A percentile compares a stretch with the other conserved stretches of the same genome.
Conservation (phyloP, 2,797 vertebrate genomes). For the Syngnathus rostellatus region DNA sequence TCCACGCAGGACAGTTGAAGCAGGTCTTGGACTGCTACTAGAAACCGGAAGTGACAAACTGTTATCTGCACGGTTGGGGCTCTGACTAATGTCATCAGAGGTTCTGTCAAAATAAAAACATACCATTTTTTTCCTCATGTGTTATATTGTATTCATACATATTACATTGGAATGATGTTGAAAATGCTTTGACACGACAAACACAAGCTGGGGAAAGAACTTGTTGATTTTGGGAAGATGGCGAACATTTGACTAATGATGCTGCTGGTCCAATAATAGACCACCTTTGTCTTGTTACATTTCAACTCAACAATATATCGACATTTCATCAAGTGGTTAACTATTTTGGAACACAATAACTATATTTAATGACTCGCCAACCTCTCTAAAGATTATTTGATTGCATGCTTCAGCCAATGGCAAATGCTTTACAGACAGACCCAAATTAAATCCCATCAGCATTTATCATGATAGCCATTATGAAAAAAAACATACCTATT, state of each 20-base stretch:
- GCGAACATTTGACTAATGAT: neutral
- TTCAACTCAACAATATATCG: neutral
- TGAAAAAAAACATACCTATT: conserved; percentile 70
- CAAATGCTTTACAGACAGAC: neutral
- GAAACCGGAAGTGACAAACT: conserved; percentile 53
- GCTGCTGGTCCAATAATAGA: neutral
- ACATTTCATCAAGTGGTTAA: conserved; percentile 1
- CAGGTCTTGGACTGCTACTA: conserved; percentile 74
- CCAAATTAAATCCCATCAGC: neutral
- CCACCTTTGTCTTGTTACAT: neutral
- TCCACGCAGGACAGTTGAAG: conserved; percentile 76
- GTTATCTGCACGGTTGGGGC: conserved; percentile 76
- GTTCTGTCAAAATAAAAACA: conserved; percentile 57
- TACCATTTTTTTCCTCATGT: neutral
- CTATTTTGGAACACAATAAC: neutral
- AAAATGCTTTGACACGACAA: neutral
- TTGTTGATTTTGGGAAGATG: neutral
- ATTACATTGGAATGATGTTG: neutral
- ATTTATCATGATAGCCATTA: neutral
- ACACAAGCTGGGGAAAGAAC: neutral
- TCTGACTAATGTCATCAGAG: conserved; percentile 80
- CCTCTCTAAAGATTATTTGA: neutral
- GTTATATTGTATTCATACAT: neutral
- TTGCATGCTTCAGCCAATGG: neutral
- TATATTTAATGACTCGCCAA: neutral